Evolutionary conservation across 2,797 vertebrate genomes (phyloP).

Genomic region (Chloroceryle inda): DNA sequence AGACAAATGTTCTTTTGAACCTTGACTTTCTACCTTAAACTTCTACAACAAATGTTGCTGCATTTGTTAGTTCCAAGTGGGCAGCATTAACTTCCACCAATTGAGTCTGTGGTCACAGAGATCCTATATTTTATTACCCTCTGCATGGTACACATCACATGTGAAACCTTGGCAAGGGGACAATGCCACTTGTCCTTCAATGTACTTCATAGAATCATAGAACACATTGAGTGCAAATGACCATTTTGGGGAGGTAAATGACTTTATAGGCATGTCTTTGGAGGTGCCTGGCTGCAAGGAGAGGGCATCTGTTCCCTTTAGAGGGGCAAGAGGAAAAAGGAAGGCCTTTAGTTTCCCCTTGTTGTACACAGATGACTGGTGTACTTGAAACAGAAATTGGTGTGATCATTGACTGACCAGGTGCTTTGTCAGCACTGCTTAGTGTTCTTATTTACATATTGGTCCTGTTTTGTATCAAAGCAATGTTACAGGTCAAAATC

Average conservation of each 20-base stretch:
- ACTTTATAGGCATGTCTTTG: not conserved
- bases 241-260: not conserved
- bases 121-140: too few species aligned
- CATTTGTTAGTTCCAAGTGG: constrained; percentile 6
- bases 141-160: too few species aligned
- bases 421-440: not conserved
- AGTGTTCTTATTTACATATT: not conserved
- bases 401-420: fast-evolving
- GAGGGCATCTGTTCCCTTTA: not conserved
- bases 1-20: not conserved
- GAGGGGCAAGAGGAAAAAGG: not conserved
- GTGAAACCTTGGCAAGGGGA: too few species aligned
- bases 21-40: too few species aligned
- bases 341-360: not conserved
- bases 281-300: not conserved
- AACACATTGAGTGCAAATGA: not conserved
- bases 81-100: too few species aligned
- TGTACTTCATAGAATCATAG: too few species aligned
- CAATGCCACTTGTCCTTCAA: too few species aligned
- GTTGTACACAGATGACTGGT: not conserved
- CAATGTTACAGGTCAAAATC: not conserved
- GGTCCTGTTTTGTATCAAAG: not conserved
- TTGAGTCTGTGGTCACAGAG: too few species aligned
- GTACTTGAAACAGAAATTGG: not conserved
- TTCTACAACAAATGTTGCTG: not conserved